phyloP scores from a whole-genome alignment of 1,140 invertebrate genomes.

The Oedothorax gibbosus region DNA sequence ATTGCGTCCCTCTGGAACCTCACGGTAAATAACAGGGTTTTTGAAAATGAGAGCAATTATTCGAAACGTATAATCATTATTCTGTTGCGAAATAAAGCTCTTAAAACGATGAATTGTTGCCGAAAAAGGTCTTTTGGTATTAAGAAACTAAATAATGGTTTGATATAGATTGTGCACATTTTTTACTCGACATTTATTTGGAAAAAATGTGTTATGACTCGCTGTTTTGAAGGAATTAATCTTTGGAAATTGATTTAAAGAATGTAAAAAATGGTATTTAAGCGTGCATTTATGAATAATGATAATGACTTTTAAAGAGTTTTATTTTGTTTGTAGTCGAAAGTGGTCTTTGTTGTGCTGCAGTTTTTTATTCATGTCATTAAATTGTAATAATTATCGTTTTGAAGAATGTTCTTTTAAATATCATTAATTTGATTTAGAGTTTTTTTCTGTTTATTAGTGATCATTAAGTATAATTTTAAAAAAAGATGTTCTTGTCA shows the following conservation, averaged over 20 bases:
- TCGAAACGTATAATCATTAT: constrained; percentile 30
- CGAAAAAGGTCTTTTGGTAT: background rate
- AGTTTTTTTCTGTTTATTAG: no score
- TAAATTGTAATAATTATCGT: no score
- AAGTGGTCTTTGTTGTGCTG: background rate
- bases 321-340: background rate
- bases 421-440: no score
- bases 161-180: background rate
- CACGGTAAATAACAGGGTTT: constrained; percentile 37
- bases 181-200: background rate
- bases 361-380: background rate
- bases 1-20: constrained; percentile 34
- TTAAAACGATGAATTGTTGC: constrained; percentile 31
- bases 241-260: constrained; percentile 7
- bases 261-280: background rate
- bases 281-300: constrained; percentile 17
- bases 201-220: background rate
- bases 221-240: constrained; percentile 8
- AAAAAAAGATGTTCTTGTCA: no score
- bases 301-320: constrained; percentile 34
- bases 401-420: no score
- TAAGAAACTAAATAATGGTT: no score
- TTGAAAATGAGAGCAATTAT: constrained; percentile 46
- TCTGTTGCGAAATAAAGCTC: constrained; percentile 18
- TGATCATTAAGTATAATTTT: no score